Evolutionary conservation across 2,888 invertebrate genomes (phyloP), one percentile per base, ranked within the genome.

Genomic region (Tholera decimalis): DNA sequence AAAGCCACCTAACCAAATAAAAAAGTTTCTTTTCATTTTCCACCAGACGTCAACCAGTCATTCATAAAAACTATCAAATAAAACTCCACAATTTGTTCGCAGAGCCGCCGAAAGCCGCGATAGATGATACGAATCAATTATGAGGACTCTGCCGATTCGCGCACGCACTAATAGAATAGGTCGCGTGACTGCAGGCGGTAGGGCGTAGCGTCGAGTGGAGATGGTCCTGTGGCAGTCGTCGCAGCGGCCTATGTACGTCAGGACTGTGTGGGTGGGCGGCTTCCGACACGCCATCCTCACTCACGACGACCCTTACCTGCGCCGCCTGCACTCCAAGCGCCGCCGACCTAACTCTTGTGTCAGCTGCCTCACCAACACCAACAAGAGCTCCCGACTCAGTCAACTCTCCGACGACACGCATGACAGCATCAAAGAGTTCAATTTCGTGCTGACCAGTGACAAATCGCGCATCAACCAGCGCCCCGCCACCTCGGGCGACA

Each of bases 201-300:
- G 73, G 63, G 67, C 11, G 54, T 69, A 72, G 67, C 58, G 56
- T 73, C 64, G 70, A 77, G 75, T 79, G 65, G 64, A 93, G 90
- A 96, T 96, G 96, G 94, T 93, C 73, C 96, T 96, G 88, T 97
- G 96, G 96, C 96, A 96, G 88, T 95, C 96, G 77, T 96, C 96
- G 71, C 96, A 96, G 89, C 93, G 96, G 73, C 96, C 96, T 85
- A 92, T 96, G 89, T 96, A 96, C 89, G 93, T 96, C 74, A 94
- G 95, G 83, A 96, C 96, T 49, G 96, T 96, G 57, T 98, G 98
- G 98, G 96, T 97, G 65, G 96, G 97, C 85, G 97, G 97, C 22
- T 96, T 97, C 80, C 96, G 97, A 76, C 97, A 97, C 92, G 97
- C 97, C 20, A 96, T 97, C 51, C 93, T 97, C 55, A 95, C 96